A percentile compares a stretch with the other conserved stretches of the same genome.
These are phyloP conservation scores for Otus sunia DNA, from an alignment of 2,113 vertebrate species.

Conservation along the genomic window DNA sequence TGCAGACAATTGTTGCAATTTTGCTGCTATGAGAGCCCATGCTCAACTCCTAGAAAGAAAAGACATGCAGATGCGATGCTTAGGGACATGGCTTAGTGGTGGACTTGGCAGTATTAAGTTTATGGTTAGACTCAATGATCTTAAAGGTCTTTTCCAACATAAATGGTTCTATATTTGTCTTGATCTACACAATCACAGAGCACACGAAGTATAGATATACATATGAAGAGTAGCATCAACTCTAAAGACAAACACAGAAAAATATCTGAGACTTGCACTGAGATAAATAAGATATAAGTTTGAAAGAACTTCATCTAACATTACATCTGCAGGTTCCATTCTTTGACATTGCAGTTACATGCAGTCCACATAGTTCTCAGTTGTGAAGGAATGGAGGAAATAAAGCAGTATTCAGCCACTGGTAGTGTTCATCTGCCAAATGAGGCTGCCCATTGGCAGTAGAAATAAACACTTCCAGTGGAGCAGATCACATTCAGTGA, in stretches of 20 bases:
- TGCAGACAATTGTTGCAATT: neutral
- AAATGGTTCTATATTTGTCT: neutral
- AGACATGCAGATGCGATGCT: neutral
- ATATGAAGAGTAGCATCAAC: neutral
- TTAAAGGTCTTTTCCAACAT: neutral
- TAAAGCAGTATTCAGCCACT: neutral
- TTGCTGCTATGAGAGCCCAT: neutral
- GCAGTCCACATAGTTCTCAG: neutral
- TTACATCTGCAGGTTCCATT: neutral
- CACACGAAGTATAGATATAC: neutral
- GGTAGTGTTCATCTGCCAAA: neutral
- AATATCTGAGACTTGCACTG: neutral
- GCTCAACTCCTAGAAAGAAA: neutral
- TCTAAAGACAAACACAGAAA: neutral
- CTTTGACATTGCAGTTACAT: neutral
- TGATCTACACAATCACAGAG: neutral
- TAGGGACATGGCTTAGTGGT: neutral
- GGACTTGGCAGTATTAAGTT: neutral
- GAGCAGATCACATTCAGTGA: neutral
- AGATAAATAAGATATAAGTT: neutral
- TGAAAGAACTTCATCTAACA: neutral
- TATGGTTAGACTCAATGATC: accelerated
- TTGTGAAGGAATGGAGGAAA: neutral
- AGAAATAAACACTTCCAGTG: neutral
- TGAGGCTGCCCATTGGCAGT: neutral